Evolutionary conservation across 2,888 invertebrate species (phyloP), one percentile per base, ranked within the genome.

Genomic region (Conchocele bisecta): DNA sequence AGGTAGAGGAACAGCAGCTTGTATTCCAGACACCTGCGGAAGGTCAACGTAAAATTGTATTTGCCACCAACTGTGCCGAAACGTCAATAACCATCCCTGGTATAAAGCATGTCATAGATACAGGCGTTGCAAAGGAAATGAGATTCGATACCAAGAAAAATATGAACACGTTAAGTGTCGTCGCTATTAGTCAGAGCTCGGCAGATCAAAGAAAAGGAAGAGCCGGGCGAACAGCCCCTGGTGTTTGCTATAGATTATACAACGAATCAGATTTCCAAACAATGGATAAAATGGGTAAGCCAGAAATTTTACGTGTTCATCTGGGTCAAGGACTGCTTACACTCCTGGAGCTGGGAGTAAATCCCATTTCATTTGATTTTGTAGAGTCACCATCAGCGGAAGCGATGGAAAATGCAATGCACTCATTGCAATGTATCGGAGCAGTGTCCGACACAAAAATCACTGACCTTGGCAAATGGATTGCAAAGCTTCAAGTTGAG

Each of bases 41-140:
- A 29, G 81, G 77, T 6, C 65, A 64, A n/a, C 67, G 90, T 33
- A 91, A 91, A 76, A 75, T 91, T 4, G 86, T 91, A 5, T 90
- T 90, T 83, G 87, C 91, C 1, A 91, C 91, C 9, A 90, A 91
- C 79, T 83, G 86, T 72, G 91, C 91, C 6, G 91, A 91, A 73
- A 91, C 91, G 4, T 90, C 90, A 7, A 76, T 91, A 4, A 91
- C 91, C 7, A 90, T 91, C 44, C 86, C 88, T 42, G 90, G 89
- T 5, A 86, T 91, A 26, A 86, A 83, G 53, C 89, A 86, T 78
- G 91, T 91, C 3, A 79, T 91, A 17, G 91, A 91, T 75, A 84
- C 88, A 35, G 91, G 91, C 0, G 56, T 87, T 28, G 86, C 79
- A 9, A 91, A 90, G 58, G 88, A 90, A 69, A 86, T 81, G 57